phyloP scores from a whole-genome alignment of 2,888 invertebrate genomes.

The Agrotis puta region DNA sequence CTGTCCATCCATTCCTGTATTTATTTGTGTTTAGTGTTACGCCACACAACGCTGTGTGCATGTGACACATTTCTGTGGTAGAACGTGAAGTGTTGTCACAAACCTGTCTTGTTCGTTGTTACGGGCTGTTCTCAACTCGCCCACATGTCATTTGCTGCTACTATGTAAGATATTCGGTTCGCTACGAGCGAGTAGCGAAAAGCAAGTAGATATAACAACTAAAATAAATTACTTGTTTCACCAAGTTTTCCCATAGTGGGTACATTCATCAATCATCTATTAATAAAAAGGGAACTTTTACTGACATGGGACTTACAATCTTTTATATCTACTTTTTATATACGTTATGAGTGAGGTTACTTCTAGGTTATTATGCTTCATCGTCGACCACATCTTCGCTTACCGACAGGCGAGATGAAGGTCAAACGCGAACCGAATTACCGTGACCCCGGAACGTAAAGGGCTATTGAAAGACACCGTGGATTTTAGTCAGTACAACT shows the following conservation, averaged over 20 bases:
- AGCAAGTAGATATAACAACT: neutral
- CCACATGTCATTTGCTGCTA: slow-evolving; percentile 1
- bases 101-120: slow-evolving; percentile 11
- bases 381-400: too few relatives aligned
- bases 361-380: too few relatives aligned
- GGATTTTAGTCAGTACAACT: too few relatives aligned
- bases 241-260: neutral
- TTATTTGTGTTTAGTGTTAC: neutral
- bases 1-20: too few relatives aligned
- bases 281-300: neutral
- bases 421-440: too few relatives aligned
- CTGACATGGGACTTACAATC: too few relatives aligned
- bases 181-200: neutral
- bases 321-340: too few relatives aligned
- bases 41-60: neutral
- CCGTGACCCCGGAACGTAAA: too few relatives aligned
- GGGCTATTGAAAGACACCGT: too few relatives aligned
- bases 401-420: too few relatives aligned
- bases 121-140: neutral
- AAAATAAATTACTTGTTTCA: neutral
- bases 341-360: too few relatives aligned
- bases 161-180: neutral
- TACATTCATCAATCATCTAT: neutral
- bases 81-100: neutral
- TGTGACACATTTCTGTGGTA: slow-evolving; percentile 8